These are phyloP conservation scores for Anguilla megastoma DNA, from an alignment of 2,797 vertebrate species.

Conservation along the genomic window DNA sequence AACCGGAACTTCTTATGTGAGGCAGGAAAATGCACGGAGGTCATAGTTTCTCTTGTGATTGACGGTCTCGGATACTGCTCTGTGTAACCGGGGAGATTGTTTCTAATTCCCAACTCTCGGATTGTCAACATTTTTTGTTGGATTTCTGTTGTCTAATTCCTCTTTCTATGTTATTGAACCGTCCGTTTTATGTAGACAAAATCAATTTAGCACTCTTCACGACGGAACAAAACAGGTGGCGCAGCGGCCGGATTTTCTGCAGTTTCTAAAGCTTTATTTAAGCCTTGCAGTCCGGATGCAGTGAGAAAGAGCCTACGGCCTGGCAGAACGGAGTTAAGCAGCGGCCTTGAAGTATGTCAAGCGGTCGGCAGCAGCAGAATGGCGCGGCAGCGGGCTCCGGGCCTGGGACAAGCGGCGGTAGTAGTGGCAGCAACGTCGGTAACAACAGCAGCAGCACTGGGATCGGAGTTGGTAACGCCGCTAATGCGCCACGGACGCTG, in stretches of 20 bases:
- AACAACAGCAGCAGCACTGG: conserved; percentile 50
- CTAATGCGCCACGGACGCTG: conserved; percentile 61
- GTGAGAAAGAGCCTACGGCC: conserved; percentile 56
- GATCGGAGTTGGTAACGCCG: conserved; percentile 12
- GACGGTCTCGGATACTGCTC: conserved; percentile 4
- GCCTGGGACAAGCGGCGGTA: conserved; percentile 70
- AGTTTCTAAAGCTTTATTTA: conserved; percentile 49
- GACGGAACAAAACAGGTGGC: background rate
- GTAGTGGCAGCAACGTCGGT: conserved; percentile 50
- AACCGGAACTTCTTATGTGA: conserved; percentile 4
- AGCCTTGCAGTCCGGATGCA: conserved; percentile 68
- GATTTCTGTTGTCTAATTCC: conserved; percentile 5
- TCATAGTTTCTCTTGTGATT: background rate
- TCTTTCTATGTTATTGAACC: conserved; percentile 19
- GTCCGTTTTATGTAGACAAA: background rate
- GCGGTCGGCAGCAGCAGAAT: conserved; percentile 66
- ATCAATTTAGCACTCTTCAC: background rate
- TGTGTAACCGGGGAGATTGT: conserved; percentile 59
- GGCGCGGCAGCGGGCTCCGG: conserved; percentile 63
- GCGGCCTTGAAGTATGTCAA: conserved; percentile 70
- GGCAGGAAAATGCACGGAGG: background rate
- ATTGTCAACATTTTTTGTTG: conserved; percentile 50
- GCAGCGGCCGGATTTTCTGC: conserved; percentile 18
- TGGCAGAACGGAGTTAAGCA: conserved; percentile 52
- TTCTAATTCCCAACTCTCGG: conserved; percentile 41